Conservation (phyloP, 2,888 invertebrate genomes). For the Tortrix viridana region DNA sequence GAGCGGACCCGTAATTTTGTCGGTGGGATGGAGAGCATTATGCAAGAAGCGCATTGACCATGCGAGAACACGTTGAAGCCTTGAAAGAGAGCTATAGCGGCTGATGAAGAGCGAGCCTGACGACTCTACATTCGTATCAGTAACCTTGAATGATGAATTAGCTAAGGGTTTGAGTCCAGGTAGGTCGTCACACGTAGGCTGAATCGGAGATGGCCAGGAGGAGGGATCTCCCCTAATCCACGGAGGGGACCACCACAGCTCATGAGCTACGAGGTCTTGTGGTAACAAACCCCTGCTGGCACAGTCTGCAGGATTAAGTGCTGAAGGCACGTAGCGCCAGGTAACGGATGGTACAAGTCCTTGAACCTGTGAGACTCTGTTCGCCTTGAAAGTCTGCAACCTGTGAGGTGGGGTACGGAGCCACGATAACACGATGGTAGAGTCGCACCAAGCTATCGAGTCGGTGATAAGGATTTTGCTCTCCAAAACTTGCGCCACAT, state of each 20-base stretch:
- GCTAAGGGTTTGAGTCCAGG: not conserved
- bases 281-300: constrained; percentile 2
- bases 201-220: not conserved
- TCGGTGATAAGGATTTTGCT: not conserved
- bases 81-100: too few relatives aligned
- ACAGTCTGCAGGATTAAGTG: constrained; percentile 1
- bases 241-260: constrained; percentile 4
- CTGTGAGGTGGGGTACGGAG: not conserved
- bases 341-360: not conserved
- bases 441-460: constrained; percentile 2
- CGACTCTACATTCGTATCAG: too few relatives aligned
- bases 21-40: too few relatives aligned
- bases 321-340: constrained; percentile 2
- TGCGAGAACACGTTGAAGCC: too few relatives aligned
- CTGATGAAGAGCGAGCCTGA: too few relatives aligned
- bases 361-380: constrained; percentile 6
- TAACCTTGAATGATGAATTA: too few relatives aligned
- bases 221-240: not conserved
- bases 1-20: too few relatives aligned
- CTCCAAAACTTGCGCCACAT: not conserved
- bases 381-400: constrained; percentile 1
- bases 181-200: not conserved
- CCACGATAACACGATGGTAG: too few relatives aligned
- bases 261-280: not conserved
- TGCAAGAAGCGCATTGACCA: too few relatives aligned